Conservation (phyloP, 2,797 vertebrate species). For the Pseudopleuronectes americanus region DNA sequence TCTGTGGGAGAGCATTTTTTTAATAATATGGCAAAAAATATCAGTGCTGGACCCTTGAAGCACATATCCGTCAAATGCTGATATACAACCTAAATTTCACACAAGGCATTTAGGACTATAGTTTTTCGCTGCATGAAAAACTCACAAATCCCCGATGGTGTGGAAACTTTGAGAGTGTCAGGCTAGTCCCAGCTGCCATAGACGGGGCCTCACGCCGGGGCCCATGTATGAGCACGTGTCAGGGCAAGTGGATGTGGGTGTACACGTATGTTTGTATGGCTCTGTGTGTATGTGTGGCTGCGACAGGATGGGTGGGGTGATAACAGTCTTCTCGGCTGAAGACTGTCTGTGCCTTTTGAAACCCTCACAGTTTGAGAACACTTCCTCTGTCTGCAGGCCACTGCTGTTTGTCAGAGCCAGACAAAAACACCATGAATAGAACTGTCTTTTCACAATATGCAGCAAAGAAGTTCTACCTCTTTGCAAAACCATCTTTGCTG, state of each 20-base stretch:
- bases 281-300: slow-evolving; percentile 43
- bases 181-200: slow-evolving; percentile 52
- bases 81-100: slow-evolving; percentile 29
- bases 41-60: slow-evolving; percentile 17
- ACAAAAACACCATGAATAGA: slow-evolving; percentile 10
- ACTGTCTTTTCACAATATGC: too few relatives aligned
- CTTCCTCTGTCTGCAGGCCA: slow-evolving; percentile 71
- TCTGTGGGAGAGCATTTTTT: neutral
- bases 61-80: slow-evolving; percentile 16
- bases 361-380: slow-evolving; percentile 48
- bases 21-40: neutral
- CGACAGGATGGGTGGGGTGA: slow-evolving; percentile 75
- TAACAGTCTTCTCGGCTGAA: slow-evolving; percentile 61
- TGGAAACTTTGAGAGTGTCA: slow-evolving; percentile 48
- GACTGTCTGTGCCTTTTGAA: slow-evolving; percentile 65
- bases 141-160: slow-evolving; percentile 57
- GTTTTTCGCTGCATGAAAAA: slow-evolving; percentile 40
- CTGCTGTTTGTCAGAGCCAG: slow-evolving; percentile 26
- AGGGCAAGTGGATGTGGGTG: slow-evolving; percentile 22
- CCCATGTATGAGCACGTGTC: slow-evolving; percentile 43
- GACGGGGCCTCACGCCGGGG: slow-evolving; percentile 34
- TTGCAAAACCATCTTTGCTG: neutral
- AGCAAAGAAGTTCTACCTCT: too few relatives aligned
- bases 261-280: slow-evolving; percentile 29
- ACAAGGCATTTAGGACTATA: slow-evolving; percentile 48